These are phyloP conservation scores for Gymnobelideus leadbeateri DNA, from an alignment of 2,113 vertebrate genomes.

Conservation along the genomic window DNA sequence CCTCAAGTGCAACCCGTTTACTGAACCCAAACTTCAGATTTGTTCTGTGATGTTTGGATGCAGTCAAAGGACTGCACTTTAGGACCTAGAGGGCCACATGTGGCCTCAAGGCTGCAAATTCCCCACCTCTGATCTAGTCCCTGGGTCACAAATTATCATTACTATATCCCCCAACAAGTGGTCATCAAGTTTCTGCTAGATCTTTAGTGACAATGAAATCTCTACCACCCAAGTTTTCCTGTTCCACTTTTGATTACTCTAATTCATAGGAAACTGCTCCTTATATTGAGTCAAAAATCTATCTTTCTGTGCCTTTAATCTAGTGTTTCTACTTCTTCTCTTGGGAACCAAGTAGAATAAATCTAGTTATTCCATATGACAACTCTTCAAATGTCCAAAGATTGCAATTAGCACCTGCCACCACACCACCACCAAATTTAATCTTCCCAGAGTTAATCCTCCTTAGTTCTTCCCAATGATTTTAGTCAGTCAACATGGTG, in stretches of 20 bases:
- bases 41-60: too few relatives aligned
- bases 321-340: neutral
- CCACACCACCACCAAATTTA: neutral
- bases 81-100: too few relatives aligned
- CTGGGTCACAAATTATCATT: neutral
- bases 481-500: neutral
- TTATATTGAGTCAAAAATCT: neutral
- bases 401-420: neutral
- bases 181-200: neutral
- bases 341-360: neutral
- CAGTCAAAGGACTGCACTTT: too few relatives aligned
- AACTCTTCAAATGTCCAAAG: neutral
- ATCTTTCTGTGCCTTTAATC: neutral
- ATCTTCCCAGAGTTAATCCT: neutral
- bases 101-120: too few relatives aligned
- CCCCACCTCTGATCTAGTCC: neutral
- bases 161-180: neutral
- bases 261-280: neutral
- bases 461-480: neutral
- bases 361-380: neutral
- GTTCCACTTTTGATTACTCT: neutral
- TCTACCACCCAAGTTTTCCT: neutral
- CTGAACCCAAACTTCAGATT: too few relatives aligned
- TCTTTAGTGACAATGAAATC: neutral
- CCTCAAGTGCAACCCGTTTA: too few relatives aligned